Conservation (phyloP, 2,113 vertebrate species). For the Saccopteryx bilineata region DNA sequence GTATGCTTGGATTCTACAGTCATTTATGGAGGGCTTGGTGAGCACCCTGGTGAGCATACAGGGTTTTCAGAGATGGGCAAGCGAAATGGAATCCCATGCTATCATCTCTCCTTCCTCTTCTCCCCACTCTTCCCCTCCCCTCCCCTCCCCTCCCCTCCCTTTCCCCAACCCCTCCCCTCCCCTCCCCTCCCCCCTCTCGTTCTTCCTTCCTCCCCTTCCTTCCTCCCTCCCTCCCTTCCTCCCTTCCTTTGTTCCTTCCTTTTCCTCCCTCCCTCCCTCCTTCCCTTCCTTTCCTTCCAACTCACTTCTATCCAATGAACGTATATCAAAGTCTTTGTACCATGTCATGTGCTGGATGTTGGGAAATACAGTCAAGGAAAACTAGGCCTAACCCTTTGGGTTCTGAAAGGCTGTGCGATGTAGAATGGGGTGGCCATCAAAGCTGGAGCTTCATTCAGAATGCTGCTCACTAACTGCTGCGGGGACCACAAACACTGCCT, state of each 20-base stretch:
- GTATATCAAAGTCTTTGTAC: too few relatives aligned
- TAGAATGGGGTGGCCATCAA: fast-evolving
- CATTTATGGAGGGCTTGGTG: neutral
- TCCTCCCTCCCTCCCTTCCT: neutral
- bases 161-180: too few relatives aligned
- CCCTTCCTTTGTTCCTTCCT: too few relatives aligned
- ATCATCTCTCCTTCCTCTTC: neutral
- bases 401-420: neutral
- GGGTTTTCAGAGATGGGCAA: neutral
- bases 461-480: fast-evolving
- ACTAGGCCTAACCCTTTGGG: too few relatives aligned
- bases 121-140: too few relatives aligned
- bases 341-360: neutral
- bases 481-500: fast-evolving
- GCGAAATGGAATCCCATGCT: neutral
- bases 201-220: too few relatives aligned
- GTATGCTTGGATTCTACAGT: fast-evolving
- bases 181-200: neutral
- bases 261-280: too few relatives aligned
- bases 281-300: too few relatives aligned
- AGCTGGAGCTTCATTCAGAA: neutral
- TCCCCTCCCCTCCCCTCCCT: too few relatives aligned
- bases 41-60: fast-evolving
- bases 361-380: neutral
- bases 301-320: neutral